Base-by-base conservation (phyloP, 2,888 invertebrate genomes). In the Tenthredo amoena region DNA sequence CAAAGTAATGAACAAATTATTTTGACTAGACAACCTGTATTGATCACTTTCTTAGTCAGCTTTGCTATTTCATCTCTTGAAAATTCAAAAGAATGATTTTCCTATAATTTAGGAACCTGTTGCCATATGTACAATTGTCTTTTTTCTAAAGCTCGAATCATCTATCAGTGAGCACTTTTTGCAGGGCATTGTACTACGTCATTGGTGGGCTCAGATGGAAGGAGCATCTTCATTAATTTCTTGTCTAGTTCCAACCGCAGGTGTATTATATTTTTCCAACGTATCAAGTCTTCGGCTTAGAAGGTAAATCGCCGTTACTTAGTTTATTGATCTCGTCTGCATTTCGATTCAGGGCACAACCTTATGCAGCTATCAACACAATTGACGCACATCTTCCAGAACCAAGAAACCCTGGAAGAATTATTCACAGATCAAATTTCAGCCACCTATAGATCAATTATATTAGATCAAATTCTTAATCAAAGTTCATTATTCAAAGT, bases 391-490 rank as follows among this genome's bases (percentile, higher is more conserved):
- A 40, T 26, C 4, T 21, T 50, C 77, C 55, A 34, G 3, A 31
- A 77, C 77, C 55, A 77, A 31, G 55, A 34, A 5, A 31, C 18
- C n/a, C 77, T 77, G 55, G 10, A 50, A 50, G 9, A 77, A 77
- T 34, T 18, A 26, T 21, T 21, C 2, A 40, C 15, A 15, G 34
- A 12, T 72, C 10, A 72, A 71, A 37, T 37, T 62, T 62, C 9
- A 1, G 68, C 18, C 37, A 12, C 7, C 18, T 18, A 31, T 18
- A 31, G 34, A 72, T 55, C 2, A 47, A 7, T 0, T 18, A 50
- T 3, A 18, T 50, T 18, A n/a, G 4, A 55, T 5, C 26, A 26
- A 26, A 26, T 26, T 26, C 26, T 26, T n/a, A n/a, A n/a, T n/a
- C n/a, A n/a, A n/a, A n/a, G n/a, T 2, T 55, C 18, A n/a, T 21